phyloP scores from a whole-genome alignment of 2,888 invertebrate genomes.

The Andrena hattorfiana region DNA sequence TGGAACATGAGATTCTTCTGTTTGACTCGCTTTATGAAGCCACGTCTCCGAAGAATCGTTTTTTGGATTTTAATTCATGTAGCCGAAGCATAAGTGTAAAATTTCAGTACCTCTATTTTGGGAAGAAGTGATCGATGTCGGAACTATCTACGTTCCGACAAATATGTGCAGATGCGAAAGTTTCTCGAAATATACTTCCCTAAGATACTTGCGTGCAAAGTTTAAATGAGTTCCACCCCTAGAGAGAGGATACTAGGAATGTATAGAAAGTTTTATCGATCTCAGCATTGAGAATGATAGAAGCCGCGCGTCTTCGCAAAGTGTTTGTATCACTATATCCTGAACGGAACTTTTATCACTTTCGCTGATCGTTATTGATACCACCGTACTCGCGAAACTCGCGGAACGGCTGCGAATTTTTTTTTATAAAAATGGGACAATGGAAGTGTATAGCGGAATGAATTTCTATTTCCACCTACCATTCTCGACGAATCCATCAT shows the following conservation, averaged over 20 bases:
- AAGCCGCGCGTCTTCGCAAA: neutral
- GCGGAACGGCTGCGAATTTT: neutral
- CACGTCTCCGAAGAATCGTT: no score
- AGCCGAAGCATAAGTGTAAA: no score
- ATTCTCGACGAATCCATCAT: conserved; percentile 16
- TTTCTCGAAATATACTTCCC: neutral
- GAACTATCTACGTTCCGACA: neutral
- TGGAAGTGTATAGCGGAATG: no score
- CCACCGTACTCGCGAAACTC: neutral
- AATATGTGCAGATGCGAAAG: neutral
- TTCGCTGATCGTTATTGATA: conserved; percentile 29
- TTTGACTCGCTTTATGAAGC: no score
- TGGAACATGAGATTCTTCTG: neutral
- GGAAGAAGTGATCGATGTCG: neutral
- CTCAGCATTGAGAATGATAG: neutral
- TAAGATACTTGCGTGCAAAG: neutral
- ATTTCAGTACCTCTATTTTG: neutral
- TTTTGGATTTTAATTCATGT: no score
- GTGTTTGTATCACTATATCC: neutral
- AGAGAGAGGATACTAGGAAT: neutral
- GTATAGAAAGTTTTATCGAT: conserved; percentile 30
- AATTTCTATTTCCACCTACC: conserved; percentile 2
- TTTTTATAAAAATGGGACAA: neutral
- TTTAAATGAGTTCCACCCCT: neutral
- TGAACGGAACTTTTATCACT: conserved; percentile 1